Percentiles rank a stretch among this genome's conserved stretches.
Evolutionary conservation across 2,797 vertebrate species (phyloP).

Genomic region (Syngnathus rostellatus): DNA sequence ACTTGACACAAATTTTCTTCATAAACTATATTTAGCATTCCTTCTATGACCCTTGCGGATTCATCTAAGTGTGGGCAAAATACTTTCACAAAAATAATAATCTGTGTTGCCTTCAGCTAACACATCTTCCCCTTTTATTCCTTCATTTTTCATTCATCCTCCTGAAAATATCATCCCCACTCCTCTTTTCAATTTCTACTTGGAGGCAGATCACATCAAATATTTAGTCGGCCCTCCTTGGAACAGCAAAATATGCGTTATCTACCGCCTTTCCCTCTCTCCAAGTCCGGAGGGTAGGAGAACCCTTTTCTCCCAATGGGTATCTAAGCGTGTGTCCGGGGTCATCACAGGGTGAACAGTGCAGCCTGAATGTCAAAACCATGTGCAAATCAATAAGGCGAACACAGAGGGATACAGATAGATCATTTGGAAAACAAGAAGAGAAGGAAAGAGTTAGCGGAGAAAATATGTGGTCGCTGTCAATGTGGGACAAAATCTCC

Average conservation of each 20-base stretch:
- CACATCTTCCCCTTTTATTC: conserved; percentile 19
- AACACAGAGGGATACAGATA: conserved; percentile 11
- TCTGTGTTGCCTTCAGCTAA: conserved; percentile 19
- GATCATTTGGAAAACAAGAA: conserved; percentile 16
- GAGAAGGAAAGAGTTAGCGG: conserved; percentile 3
- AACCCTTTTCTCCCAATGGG: conserved; percentile 24
- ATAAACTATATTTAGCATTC: neutral
- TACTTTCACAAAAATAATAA: conserved; percentile 1
- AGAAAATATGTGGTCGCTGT: conserved; percentile 14
- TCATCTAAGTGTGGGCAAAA: conserved; percentile 13
- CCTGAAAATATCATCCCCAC: conserved; percentile 57
- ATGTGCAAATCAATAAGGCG: conserved; percentile 26
- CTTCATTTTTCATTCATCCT: conserved; percentile 22
- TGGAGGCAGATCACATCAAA: conserved; percentile 63
- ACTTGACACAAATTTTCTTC: neutral
- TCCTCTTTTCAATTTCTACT: conserved; percentile 56
- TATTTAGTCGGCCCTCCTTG: conserved; percentile 64
- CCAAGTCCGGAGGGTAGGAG: conserved; percentile 27
- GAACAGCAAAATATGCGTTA: conserved; percentile 17
- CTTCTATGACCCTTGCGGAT: neutral
- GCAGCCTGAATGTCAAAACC: conserved; percentile 36
- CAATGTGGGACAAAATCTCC: conserved; percentile 32
- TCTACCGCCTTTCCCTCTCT: conserved; percentile 1
- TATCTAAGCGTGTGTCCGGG: conserved; percentile 23
- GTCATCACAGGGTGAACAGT: conserved; percentile 31